phyloP scores from a whole-genome alignment of 2,113 vertebrate genomes.

The Cyphomyrus plagiostoma region DNA sequence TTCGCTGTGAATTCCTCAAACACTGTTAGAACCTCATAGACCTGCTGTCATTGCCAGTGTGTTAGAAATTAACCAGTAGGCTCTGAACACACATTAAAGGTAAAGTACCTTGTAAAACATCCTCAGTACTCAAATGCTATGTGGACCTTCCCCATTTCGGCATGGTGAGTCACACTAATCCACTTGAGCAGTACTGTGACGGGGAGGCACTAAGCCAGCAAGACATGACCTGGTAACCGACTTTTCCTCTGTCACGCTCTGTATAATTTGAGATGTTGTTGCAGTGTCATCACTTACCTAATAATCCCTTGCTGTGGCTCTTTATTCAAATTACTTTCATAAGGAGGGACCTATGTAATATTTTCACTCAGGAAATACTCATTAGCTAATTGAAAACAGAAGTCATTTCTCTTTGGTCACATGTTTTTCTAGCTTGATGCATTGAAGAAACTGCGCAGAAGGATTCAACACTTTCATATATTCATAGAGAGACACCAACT shows the following conservation, averaged over 20 bases:
- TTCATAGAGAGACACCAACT: neutral
- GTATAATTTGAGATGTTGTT: constrained; percentile 66
- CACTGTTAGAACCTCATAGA: neutral
- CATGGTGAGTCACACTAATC: constrained; percentile 73
- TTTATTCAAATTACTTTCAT: constrained; percentile 12
- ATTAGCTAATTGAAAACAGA: neutral
- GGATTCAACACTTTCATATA: neutral
- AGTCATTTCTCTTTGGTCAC: neutral
- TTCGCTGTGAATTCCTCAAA: neutral
- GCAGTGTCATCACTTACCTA: constrained; percentile 73
- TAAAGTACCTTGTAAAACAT: constrained; percentile 29
- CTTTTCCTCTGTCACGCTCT: constrained; percentile 66
- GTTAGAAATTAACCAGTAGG: constrained; percentile 39
- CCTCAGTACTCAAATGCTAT: constrained; percentile 10
- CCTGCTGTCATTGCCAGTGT: constrained; percentile 38
- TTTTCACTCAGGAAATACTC: neutral
- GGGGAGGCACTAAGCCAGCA: constrained; percentile 73
- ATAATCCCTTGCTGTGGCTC: constrained; percentile 43
- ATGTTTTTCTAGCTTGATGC: neutral
- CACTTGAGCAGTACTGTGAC: constrained; percentile 61
- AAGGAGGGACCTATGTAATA: neutral
- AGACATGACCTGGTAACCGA: constrained; percentile 91
- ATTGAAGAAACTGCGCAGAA: neutral
- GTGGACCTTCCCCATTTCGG: constrained; percentile 61
- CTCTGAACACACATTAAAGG: constrained; percentile 52